Conservation (phyloP, 1,140 invertebrate species). For the Dryas iulia region DNA sequence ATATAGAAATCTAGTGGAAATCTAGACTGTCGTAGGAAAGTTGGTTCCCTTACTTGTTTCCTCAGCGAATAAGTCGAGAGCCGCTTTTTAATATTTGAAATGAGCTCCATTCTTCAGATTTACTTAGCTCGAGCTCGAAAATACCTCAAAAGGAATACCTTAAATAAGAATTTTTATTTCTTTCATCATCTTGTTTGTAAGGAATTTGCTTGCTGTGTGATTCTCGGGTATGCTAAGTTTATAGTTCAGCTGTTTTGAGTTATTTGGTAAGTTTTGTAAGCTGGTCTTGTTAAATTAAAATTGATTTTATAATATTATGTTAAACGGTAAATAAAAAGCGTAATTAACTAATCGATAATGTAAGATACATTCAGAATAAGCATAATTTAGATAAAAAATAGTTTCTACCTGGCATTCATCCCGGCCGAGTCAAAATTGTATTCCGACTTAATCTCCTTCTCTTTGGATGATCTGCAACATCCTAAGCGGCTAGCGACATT, state of each 20-base stretch:
- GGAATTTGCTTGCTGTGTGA: slow-evolving; percentile 30
- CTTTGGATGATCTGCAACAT: no score
- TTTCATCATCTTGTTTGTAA: slow-evolving; percentile 38
- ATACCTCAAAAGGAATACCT: slow-evolving; percentile 42
- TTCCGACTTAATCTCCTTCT: no score
- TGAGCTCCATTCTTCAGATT: slow-evolving; percentile 50
- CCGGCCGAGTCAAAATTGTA: no score
- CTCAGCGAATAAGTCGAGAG: slow-evolving; percentile 20
- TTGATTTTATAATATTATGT: background rate
- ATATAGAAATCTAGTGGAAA: slow-evolving; percentile 14
- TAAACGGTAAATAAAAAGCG: background rate
- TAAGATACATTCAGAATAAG: no score
- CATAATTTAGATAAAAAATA: no score
- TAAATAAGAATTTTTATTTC: slow-evolving; percentile 41
- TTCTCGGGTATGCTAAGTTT: slow-evolving; percentile 6
- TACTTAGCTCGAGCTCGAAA: slow-evolving; percentile 40
- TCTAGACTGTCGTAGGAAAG: slow-evolving; percentile 18
- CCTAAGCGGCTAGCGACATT: no score
- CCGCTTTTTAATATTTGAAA: slow-evolving; percentile 59
- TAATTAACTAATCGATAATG: no score
- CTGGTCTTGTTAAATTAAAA: background rate
- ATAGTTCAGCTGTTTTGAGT: background rate
- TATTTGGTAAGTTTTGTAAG: background rate
- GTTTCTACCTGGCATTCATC: no score
- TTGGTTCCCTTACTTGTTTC: slow-evolving; percentile 19